Evolutionary conservation across 2,113 vertebrate genomes (phyloP), one percentile per base, ranked within the genome.

Genomic region (Phainopepla nitens): DNA sequence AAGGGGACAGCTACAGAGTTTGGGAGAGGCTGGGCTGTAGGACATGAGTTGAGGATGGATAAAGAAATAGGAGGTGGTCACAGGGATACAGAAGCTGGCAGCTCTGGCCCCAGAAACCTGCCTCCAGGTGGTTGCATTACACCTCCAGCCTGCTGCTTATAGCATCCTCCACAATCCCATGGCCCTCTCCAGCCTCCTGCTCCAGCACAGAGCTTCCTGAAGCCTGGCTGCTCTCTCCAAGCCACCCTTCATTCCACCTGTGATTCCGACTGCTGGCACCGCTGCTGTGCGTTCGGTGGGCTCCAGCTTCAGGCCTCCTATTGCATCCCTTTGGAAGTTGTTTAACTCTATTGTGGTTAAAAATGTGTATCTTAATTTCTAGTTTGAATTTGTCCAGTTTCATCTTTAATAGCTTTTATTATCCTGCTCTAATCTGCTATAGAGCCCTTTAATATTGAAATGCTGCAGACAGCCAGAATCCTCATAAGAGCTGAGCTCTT

Each of bases 281-380:
- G 0, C 62, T 71, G 53, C 41, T 0, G 0, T n/a, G 53, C 60
- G 42, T 89, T 53, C 0, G 0, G 25, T 19, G 2, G 56, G 51
- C 71, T 89, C 27, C 0, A 0, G 64, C 76, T 90, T 47, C 35
- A 12, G 53, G 41, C 22, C 8, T 36, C 49, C 33, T 65, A 15
- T 49, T 66, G 16, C 50, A 51, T 72, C 68, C 54, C 58, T 77
- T 83, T 64, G 79, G 68, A 94, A 77, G 20, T 35, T 36, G 13
- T 31, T 89, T 83, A 75, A 93, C 22, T 77, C 23, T 54, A 17
- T n/a, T 57, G 24, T 70, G 79, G 33, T 90, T 89, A 39, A 91
- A 95, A 94, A 79, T 10, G 19, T 31, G 58, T 25, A 35, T 66
- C 87, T 89, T 91, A 76, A 89, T 95, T 96, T 93, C 87, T 61